Evolutionary conservation across 2,797 vertebrate genomes (phyloP).

Genomic region (Limnodromus scolopaceus): DNA sequence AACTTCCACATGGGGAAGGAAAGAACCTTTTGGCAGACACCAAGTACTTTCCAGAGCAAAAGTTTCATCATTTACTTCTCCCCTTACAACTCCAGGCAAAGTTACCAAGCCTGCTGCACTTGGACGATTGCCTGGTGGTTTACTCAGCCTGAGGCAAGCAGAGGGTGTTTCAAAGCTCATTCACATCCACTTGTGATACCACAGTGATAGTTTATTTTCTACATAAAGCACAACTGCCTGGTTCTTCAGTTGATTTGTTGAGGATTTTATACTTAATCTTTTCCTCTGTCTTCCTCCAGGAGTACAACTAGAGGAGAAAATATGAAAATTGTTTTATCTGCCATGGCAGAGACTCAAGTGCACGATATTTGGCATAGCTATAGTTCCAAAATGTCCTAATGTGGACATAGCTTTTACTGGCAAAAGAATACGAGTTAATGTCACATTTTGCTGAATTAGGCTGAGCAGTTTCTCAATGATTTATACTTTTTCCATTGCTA

Average conservation of each 20-base stretch:
- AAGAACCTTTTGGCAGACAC: conserved; percentile 43
- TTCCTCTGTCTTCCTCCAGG: background rate
- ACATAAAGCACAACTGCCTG: background rate
- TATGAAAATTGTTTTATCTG: background rate
- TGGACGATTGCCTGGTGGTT: conserved; percentile 46
- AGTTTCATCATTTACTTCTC: conserved; percentile 57
- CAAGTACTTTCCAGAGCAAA: conserved; percentile 43
- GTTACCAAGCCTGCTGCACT: conserved; percentile 38
- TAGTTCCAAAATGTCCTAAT: conserved; percentile 1
- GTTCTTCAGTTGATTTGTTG: conserved; percentile 1
- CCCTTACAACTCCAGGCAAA: conserved; percentile 5
- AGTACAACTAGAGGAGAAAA: background rate
- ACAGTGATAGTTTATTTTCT: conserved; percentile 21
- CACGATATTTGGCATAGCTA: background rate
- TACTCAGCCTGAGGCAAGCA: conserved; percentile 41
- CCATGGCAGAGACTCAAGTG: background rate
- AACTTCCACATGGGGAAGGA: conserved; percentile 48
- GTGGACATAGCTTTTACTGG: conserved; percentile 20
- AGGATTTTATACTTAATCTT: conserved; percentile 21
- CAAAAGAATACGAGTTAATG: conserved; percentile 23
- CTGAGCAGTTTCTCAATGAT: conserved; percentile 19
- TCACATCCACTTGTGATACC: conserved; percentile 21
- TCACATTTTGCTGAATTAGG: conserved; percentile 32
- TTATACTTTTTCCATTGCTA: conserved; percentile 55
- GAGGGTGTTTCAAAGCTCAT: conserved; percentile 26